Base-by-base conservation (phyloP, 2,888 invertebrate genomes). In the Pemphredon lugubris region DNA sequence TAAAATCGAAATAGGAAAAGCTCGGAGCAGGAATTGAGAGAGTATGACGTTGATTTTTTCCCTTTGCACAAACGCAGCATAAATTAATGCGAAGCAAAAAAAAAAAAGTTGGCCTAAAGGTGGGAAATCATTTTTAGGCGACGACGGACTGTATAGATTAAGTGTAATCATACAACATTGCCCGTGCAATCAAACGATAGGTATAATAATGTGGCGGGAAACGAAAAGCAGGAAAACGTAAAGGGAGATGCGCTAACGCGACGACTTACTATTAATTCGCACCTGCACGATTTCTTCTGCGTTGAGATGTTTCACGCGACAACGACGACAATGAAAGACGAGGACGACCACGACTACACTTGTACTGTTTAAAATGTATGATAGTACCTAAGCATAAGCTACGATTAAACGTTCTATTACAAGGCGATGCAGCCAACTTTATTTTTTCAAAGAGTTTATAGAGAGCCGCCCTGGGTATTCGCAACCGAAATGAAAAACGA, bases 351-450 rank as follows among this genome's bases (percentile, higher is more conserved):
- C 30, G 48, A 26, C 16, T 11, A 45, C 44, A 63, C 58, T 26
- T 70, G 75, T 76, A 75, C 55, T 68, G 61, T 75, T n/a, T 64
- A 53, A 61, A 47, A 16, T 75, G 75, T 76, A 75, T 68, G 54
- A 75, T 75, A 76, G 61, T 40, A 14, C 48, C 18, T 70, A 64
- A 63, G 34, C 16, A 44, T 73, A 75, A 74, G 61, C 53, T 44
- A 42, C 44, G 40, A 57, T 18, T 59, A 57, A 30, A 45, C 58
- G 64, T 75, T 81, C 54, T 77, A 70, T 68, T 70, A n/a, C 77
- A 73, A 81, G 77, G 81, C 76, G 83, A 79, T 73, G 73, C 80
- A 81, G 81, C 74, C 81, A 74, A 82, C 53, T 65, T 79, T 70
- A 74, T 71, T 75, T 59, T 73, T 69, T 21, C 6, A 23, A 42